Base-by-base conservation (phyloP, 2,888 invertebrate genomes). In the Thecocarcelia acutangulata region DNA sequence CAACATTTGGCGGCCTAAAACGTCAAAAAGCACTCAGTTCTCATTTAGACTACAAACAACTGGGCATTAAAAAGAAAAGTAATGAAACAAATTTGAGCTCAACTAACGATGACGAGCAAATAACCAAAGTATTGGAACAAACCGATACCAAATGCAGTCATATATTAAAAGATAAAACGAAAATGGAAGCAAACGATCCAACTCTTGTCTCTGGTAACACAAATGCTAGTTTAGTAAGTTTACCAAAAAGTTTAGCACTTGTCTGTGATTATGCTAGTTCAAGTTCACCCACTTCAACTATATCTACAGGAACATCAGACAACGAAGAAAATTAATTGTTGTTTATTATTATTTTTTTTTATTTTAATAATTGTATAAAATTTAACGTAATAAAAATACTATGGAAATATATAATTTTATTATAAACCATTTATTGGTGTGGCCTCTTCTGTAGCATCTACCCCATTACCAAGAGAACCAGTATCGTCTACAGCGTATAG, bases 1-100 rank as follows among this genome's bases (percentile, higher is more conserved):
- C 91, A 6, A 90, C 91, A 28, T 93, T 93, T 86, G 93, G 93
- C 6, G 93, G 93, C 0, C 85, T 92, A 0, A 93, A 93, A 85
- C 92, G 91, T 63, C 93, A 93, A 84, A 93, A 93, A 84, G 91
- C 91, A 0, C 86, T 93, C 0, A 91, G 82, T 59, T 78, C 80
- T 1, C 88, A 88, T 42, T 76, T 91, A 12, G 87, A 86, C 59
- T 66, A 86, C 2, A 86, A 84, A 33, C 88, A 88, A 79, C 83
- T 91, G 73, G 91, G 91, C 5, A 91, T 91, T 1, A 88, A 86
- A 59, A 87, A 88, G 4, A 88, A 86, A 44, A 75, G 3, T n/a
- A 61, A 61, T 37, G 17, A 76, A 54, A 28, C 13, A 3, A 37
- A 40, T n/a, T 12, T 21, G 3, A 5, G 0, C 17, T 13, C 13